Percentiles rank a stretch among this genome's conserved stretches.
Conservation (phyloP, 2,113 vertebrate species). For the Mus spicilegus region DNA sequence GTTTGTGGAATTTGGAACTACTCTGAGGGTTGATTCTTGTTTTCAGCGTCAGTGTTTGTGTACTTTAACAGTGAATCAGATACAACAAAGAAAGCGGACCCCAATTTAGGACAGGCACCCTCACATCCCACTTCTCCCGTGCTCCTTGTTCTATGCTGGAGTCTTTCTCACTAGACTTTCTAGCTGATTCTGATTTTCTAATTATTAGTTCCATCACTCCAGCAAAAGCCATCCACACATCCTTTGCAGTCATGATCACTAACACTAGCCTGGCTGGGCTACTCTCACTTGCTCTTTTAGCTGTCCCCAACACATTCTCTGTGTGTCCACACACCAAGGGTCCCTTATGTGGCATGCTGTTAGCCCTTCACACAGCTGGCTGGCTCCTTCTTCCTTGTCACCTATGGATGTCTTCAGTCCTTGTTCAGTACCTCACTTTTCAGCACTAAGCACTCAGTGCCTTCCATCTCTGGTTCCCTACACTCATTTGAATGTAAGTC, state of each 20-base stretch:
- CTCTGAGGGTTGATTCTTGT: conserved; percentile 29
- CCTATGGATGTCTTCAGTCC: background rate
- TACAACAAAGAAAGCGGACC: background rate
- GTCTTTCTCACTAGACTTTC: conserved; percentile 37
- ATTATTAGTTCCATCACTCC: background rate
- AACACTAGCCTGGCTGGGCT: background rate
- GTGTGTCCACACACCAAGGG: background rate
- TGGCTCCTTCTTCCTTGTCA: conserved; percentile 24
- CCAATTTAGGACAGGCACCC: conserved; percentile 35
- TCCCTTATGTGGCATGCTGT: background rate
- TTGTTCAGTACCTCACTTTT: background rate
- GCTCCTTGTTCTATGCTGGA: background rate
- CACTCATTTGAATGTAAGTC: background rate
- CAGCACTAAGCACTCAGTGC: background rate
- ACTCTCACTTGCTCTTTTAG: background rate
- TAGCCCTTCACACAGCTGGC: background rate
- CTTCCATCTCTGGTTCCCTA: background rate
- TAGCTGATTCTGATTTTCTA: conserved; percentile 22
- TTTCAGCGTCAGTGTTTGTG: conserved; percentile 29
- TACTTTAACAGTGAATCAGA: conserved; percentile 6
- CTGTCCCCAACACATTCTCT: background rate
- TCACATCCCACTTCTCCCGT: background rate
- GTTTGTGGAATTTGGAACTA: conserved; percentile 27
- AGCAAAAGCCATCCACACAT: conserved; percentile 11
- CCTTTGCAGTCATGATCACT: background rate